These are phyloP conservation scores for Allobates femoralis DNA, from an alignment of 2,797 vertebrate genomes.

Conservation along the genomic window DNA sequence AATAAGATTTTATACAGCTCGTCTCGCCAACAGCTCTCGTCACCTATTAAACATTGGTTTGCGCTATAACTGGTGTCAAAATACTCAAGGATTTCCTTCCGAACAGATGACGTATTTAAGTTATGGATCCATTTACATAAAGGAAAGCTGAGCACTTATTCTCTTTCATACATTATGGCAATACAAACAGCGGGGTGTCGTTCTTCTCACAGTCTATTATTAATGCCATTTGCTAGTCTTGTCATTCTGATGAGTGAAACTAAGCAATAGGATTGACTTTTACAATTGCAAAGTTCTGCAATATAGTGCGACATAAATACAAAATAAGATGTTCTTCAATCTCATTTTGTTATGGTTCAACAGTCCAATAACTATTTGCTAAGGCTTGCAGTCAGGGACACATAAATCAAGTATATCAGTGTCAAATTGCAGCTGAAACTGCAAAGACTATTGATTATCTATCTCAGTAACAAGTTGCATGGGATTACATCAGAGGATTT, in stretches of 20 bases:
- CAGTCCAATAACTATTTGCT: constrained; percentile 15
- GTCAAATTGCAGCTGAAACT: constrained; percentile 17
- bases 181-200: background rate
- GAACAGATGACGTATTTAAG: background rate
- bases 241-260: background rate
- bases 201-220: background rate
- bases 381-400: constrained; percentile 1
- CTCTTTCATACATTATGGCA: background rate
- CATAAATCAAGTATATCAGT: constrained; percentile 22
- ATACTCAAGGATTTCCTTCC: constrained; percentile 8
- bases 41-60: background rate
- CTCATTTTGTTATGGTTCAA: background rate
- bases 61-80: background rate
- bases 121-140: background rate
- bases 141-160: background rate
- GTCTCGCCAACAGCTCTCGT: background rate
- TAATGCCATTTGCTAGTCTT: background rate
- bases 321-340: background rate
- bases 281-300: background rate
- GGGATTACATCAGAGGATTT: constrained; percentile 19
- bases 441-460: constrained; percentile 34
- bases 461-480: constrained; percentile 39
- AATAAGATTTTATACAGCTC: constrained; percentile 9
- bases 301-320: background rate
- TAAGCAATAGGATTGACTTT: background rate